These are phyloP conservation scores for Eclectus roratus DNA, from an alignment of 2,113 vertebrate genomes.

Conservation along the genomic window DNA sequence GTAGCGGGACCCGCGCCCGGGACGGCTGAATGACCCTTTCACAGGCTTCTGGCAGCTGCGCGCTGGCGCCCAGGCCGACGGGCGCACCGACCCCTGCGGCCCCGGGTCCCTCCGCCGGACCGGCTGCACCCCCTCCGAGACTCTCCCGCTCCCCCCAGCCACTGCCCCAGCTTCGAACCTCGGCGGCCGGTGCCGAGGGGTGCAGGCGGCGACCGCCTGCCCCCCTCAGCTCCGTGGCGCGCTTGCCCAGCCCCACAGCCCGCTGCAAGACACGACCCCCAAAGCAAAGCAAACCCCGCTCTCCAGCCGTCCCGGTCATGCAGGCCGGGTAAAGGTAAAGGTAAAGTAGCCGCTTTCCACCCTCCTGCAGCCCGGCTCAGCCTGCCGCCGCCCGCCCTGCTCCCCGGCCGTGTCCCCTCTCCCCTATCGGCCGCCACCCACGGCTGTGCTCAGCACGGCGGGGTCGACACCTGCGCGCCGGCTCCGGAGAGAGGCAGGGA, in stretches of 20 bases:
- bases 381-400: background rate
- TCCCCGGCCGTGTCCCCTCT: background rate
- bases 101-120: background rate
- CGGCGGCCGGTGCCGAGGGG: background rate
- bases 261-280: too few relatives aligned
- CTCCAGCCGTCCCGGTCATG: background rate
- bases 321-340: background rate
- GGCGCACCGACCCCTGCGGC: background rate
- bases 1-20: background rate
- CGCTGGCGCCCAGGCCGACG: fast-evolving
- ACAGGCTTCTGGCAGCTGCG: background rate
- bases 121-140: background rate
- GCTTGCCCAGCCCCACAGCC: background rate
- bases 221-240: background rate
- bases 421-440: background rate
- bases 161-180: background rate
- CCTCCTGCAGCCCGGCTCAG: background rate
- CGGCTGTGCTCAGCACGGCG: background rate
- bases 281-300: background rate
- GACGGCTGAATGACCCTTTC: background rate
- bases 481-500: background rate
- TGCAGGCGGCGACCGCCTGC: background rate
- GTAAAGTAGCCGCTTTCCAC: background rate
- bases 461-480: background rate
- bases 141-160: background rate